Evolutionary conservation across 2,797 vertebrate genomes (phyloP), one percentile per base, ranked within the genome.

Genomic region (Clarias pachynema): DNA sequence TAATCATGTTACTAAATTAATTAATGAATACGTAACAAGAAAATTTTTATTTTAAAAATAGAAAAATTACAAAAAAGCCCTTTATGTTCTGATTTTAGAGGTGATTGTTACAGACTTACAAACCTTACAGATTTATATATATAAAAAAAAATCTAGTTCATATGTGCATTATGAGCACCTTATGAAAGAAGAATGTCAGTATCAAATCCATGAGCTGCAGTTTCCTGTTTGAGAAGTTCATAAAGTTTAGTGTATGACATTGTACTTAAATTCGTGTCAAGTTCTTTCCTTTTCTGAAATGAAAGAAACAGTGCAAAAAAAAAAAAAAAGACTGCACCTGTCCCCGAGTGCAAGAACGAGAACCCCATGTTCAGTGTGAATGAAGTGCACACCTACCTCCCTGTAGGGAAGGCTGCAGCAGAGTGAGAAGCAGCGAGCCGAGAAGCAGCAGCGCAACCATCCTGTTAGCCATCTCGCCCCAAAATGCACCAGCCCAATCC

Each of bases 381-480:
- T 49, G 66, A 73, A 81, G 73, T 29, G 77, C 31, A 73, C 80
- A 91, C 98, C 96, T 97, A 98, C 97, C 98, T 98, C 98, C 97
- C 93, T 97, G 97, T 91, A 96, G 95, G 88, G 97, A 95, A 87
- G 96, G 95, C 87, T 93, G 95, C 95, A 91, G 93, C 94, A 95
- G 91, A 92, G 92, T 89, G 69, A 96, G 90, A 91, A 98, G 91
- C 93, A 97, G 92, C 94, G 95, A 95, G 95, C 96, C 96, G 75
- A 93, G 96, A 87, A 96, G 92, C 91, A 96, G 95, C 93, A 93
- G 92, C 91, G 93, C 93, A 91, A 94, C 93, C 93, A 94, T 95
- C 96, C 95, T 95, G 95, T 93, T 93, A 95, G 97, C 97, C 97
- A 98, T 98, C 96, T 97, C 95, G 94, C 94, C 95, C 92, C 95